phyloP scores from a whole-genome alignment of 2,888 invertebrate genomes.

The Apodemia mormo region DNA sequence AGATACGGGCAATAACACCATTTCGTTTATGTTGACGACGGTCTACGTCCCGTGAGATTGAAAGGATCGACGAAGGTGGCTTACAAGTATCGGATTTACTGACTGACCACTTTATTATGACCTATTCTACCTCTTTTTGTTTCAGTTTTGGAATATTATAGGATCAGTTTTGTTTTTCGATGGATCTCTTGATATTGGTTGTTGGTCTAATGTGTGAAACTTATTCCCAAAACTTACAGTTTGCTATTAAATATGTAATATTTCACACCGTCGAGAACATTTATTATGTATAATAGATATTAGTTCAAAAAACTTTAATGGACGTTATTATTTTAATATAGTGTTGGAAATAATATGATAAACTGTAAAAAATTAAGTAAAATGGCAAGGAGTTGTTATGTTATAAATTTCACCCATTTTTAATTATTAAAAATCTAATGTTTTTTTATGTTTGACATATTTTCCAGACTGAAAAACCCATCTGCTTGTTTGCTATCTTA shows the following conservation, averaged over 20 bases:
- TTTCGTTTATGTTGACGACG: slow-evolving; percentile 76
- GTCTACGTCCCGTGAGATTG: slow-evolving; percentile 56
- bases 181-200: slow-evolving; percentile 43
- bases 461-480: no score
- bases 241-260: slow-evolving; percentile 12
- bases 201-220: slow-evolving; percentile 48
- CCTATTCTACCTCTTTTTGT: slow-evolving; percentile 37
- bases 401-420: no score
- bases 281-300: not conserved
- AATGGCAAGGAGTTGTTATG: no score
- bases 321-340: not conserved
- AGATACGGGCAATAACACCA: slow-evolving; percentile 71
- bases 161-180: slow-evolving; percentile 38
- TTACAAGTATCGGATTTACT: slow-evolving; percentile 54
- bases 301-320: not conserved
- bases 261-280: not conserved
- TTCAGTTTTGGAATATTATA: slow-evolving; percentile 32
- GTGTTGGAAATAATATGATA: no score
- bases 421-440: no score
- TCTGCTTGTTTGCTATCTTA: no score
- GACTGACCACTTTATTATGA: slow-evolving; percentile 43
- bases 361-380: no score
- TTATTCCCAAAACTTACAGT: slow-evolving; percentile 32
- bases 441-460: no score
- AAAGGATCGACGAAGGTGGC: slow-evolving; percentile 50